Evolutionary conservation across 2,113 vertebrate genomes (phyloP).

Genomic region (Narcine bancroftii): DNA sequence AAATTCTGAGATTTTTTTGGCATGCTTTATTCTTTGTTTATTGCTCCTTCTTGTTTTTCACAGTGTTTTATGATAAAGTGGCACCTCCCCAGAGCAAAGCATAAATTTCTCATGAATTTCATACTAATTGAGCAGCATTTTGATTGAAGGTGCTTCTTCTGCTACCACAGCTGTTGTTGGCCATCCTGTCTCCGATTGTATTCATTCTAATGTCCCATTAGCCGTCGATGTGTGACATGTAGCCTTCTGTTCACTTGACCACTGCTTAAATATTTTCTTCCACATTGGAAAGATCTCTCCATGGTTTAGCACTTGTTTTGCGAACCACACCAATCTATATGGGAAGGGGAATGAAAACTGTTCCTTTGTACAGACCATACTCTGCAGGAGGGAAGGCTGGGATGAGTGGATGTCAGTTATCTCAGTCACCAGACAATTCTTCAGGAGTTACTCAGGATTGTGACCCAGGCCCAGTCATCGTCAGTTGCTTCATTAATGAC

Average conservation of each 20-base stretch:
- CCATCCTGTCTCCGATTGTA: neutral
- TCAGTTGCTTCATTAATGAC: too few species aligned
- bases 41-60: neutral
- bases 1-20: neutral
- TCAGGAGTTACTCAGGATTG: too few species aligned
- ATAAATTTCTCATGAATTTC: slow-evolving; percentile 33
- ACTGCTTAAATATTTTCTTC: too few species aligned
- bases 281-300: neutral
- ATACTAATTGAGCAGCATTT: slow-evolving; percentile 20
- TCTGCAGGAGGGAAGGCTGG: too few species aligned
- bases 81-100: slow-evolving; percentile 4
- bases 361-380: too few species aligned
- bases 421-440: too few species aligned
- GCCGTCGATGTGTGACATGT: neutral
- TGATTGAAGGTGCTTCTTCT: slow-evolving; percentile 19
- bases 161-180: neutral
- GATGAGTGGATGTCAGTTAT: too few species aligned
- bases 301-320: neutral
- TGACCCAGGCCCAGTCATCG: too few species aligned
- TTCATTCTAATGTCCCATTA: neutral
- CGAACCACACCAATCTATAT: too few species aligned
- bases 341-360: too few species aligned
- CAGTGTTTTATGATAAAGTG: neutral
- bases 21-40: neutral
- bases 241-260: neutral